Base-by-base conservation (phyloP, 2,797 vertebrate genomes). In the Platalea minor region DNA sequence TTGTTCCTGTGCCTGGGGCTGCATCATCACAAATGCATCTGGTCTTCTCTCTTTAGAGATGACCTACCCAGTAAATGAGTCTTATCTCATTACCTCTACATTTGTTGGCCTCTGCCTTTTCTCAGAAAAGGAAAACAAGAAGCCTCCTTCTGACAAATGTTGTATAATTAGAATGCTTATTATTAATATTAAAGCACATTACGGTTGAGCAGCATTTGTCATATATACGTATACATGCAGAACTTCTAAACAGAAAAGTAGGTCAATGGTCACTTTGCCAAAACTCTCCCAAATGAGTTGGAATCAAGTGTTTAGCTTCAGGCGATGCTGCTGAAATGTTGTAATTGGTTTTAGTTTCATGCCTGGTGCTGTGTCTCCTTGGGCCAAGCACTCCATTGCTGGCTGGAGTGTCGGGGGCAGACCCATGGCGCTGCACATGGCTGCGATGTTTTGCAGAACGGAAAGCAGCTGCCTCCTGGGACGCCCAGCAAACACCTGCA, bases 381-480 rank as follows among this genome's bases (percentile, higher is more conserved):
- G 13, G 25, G 20, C 19, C 1, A 13, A 19, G 21, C 28, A 14
- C 28, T 64, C 4, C 2, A 4, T 1, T 7, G 1, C 41, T 60
- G 67, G 4, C 57, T 65, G 67, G 25, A 72, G 45, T 0, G 0
- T 4, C 0, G 0, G 15, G 26, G 54, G 45, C 70, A 75, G 64
- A 84, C 5, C 28, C 25, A n/a, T 11, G 13, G 56, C 7, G 18
- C 17, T 56, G 18, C 1, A 2, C 7, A 8, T 0, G 7, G 43
- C 20, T 0, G 3, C 1, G 3, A 2, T 0, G 1, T 6, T 17
- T 46, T 3, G 7, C 50, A 78, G 73, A 68, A 84, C 9, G 16
- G 43, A 59, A 70, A 57, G 31, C 50, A 91, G 46, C 85, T 91
- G 54, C 29, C 37, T 67, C 46, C 29, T 31, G 60, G 54, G 75